Evolutionary conservation across 2,888 invertebrate species (phyloP), one percentile per base, ranked within the genome.

Genomic region (Epinotia demarniana): DNA sequence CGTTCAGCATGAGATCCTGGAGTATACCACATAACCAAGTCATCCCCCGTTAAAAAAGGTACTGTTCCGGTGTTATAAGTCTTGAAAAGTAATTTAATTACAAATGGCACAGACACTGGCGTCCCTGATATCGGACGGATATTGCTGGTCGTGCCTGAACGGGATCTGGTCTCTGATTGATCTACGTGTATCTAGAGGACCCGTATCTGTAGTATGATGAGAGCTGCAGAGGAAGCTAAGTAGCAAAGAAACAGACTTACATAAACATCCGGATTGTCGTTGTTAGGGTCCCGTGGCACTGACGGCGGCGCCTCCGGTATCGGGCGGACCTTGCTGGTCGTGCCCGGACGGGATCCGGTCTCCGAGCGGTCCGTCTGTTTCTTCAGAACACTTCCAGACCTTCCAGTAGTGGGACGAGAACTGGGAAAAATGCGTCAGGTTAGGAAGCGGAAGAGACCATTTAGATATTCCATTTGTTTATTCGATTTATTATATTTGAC

Each of bases 261-360:
- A 80, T 79, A 79, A 78, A 94, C 83, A 27, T 66, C 66, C 66
- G 53, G 66, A 6, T 18, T 66, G 33, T 66, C 62, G 12, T 13
- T 12, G 81, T 92, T 84, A 23, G 92, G 89, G 77, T 85, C 62
- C 43, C 43, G n/a, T 90, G 75, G 94, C 93, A 72, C n/a, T 8
- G 53, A 8, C n/a, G 53, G 39, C 6, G 75, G 63, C 77, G 85
- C 77, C 57, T 83, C 85, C 1, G 93, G 91, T 16, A 93, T 92
- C 4, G 94, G 92, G 58, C 90, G 88, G 1, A 90, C 84, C 77
- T 85, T 69, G 46, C 58, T 90, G n/a, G 83, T 86, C 0, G 87
- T 87, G 1, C 85, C 87, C 0, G 90, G 86, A 11, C 87, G 79
- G 2, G 87, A 86, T 18, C 77, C 78, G 0, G 72, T 73, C 2